Conservation (phyloP, 2,113 vertebrate genomes). For the Prietella phreatophila region DNA sequence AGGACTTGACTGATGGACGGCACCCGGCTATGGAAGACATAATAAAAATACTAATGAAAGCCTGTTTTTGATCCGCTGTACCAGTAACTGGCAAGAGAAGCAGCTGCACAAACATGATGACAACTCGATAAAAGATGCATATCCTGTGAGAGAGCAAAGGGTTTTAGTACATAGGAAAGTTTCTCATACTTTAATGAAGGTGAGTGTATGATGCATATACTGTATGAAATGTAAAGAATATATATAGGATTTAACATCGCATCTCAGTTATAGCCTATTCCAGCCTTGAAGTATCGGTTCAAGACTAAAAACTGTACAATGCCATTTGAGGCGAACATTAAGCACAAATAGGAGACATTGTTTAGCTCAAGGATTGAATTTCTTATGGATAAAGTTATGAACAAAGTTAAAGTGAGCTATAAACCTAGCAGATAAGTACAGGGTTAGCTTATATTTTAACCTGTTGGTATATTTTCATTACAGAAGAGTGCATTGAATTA, state of each 20-base stretch:
- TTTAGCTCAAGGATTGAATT: background rate
- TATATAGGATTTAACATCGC: background rate
- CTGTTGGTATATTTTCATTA: background rate
- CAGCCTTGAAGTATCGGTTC: background rate
- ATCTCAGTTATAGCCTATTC: background rate
- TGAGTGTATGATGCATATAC: background rate
- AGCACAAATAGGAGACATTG: background rate
- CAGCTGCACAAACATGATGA: conserved; percentile 44
- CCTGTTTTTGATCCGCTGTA: conserved; percentile 3
- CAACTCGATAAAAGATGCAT: background rate
- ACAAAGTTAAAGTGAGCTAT: background rate
- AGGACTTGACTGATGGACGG: background rate
- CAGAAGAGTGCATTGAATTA: background rate
- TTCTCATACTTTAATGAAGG: background rate
- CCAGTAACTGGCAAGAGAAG: conserved; percentile 2
- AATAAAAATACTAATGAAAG: background rate
- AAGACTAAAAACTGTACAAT: background rate
- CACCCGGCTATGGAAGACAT: background rate
- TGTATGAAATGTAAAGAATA: background rate
- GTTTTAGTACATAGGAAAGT: background rate
- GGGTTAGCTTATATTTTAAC: background rate
- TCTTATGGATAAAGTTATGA: background rate
- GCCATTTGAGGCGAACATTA: background rate
- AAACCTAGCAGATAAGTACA: background rate
- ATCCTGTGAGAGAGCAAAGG: background rate